Percentiles rank a stretch among this genome's conserved stretches.
Conservation (phyloP, 2,797 vertebrate genomes). For the Helostoma temminkii region DNA sequence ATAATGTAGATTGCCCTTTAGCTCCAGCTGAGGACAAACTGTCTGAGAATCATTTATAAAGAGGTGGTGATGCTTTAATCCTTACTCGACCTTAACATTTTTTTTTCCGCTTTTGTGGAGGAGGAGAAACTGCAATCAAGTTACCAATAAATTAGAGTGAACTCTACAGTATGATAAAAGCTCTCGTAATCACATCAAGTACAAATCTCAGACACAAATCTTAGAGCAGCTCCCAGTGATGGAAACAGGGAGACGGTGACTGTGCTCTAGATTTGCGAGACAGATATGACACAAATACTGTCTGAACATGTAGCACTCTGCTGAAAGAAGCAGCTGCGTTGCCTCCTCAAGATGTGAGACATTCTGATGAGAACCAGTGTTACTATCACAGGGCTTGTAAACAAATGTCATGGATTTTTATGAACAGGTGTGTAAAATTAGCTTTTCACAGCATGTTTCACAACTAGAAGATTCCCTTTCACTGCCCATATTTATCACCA, state of each 20-base stretch:
- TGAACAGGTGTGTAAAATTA: too few relatives aligned
- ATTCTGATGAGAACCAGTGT: not conserved
- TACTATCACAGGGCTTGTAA: not conserved
- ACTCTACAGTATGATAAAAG: not conserved
- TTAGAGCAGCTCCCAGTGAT: not conserved
- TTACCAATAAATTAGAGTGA: not conserved
- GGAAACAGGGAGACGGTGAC: not conserved
- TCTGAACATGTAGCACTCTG: not conserved
- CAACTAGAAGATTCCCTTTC: not conserved
- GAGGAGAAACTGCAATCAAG: not conserved
- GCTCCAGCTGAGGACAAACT: not conserved
- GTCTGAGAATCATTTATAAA: not conserved
- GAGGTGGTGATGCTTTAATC: not conserved
- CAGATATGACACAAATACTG: not conserved
- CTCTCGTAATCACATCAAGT: not conserved
- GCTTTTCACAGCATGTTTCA: not conserved
- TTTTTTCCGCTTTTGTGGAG: not conserved
- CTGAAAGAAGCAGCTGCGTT: not conserved
- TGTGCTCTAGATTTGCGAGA: not conserved
- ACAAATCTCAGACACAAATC: not conserved
- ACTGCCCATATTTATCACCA: not conserved
- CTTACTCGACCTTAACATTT: not conserved
- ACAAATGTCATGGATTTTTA: not conserved
- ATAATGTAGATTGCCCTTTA: slow-evolving; percentile 6
- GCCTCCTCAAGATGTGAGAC: not conserved